Conservation (phyloP, 1,140 invertebrate genomes). For the Melipona quadrifasciata region DNA sequence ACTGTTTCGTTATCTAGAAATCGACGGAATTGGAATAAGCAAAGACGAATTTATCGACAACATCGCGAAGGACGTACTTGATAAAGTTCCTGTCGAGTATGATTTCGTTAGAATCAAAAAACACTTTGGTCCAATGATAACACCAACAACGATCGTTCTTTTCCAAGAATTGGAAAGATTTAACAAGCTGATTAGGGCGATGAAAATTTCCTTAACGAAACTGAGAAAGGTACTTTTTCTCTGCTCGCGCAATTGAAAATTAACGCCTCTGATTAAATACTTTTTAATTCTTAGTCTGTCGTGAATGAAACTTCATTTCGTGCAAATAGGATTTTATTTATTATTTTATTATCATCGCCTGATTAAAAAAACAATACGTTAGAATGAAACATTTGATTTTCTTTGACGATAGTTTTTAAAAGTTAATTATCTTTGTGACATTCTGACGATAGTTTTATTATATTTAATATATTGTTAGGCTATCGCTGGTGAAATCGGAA, state of each 20-base stretch:
- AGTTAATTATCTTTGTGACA: not conserved
- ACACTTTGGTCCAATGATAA: slow-evolving; percentile 88
- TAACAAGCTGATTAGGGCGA: slow-evolving; percentile 89
- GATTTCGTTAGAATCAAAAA: slow-evolving; percentile 90
- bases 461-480: slow-evolving; percentile 81
- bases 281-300: not conserved
- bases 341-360: too few species aligned
- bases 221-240: slow-evolving; percentile 84
- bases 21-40: slow-evolving; percentile 82
- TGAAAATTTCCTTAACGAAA: slow-evolving; percentile 87
- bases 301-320: too few species aligned
- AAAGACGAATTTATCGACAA: slow-evolving; percentile 92
- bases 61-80: slow-evolving; percentile 88
- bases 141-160: slow-evolving; percentile 92
- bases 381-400: not conserved
- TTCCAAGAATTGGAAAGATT: slow-evolving; percentile 95
- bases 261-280: too few species aligned
- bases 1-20: slow-evolving; percentile 44
- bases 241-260: not conserved
- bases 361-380: not conserved
- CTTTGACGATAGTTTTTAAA: slow-evolving; percentile 38
- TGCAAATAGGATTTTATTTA: too few species aligned
- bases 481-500: slow-evolving; percentile 93
- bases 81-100: slow-evolving; percentile 88
- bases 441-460: too few species aligned